Evolutionary conservation across 2,888 invertebrate species (phyloP).

Genomic region (Thereva nobilitata): DNA sequence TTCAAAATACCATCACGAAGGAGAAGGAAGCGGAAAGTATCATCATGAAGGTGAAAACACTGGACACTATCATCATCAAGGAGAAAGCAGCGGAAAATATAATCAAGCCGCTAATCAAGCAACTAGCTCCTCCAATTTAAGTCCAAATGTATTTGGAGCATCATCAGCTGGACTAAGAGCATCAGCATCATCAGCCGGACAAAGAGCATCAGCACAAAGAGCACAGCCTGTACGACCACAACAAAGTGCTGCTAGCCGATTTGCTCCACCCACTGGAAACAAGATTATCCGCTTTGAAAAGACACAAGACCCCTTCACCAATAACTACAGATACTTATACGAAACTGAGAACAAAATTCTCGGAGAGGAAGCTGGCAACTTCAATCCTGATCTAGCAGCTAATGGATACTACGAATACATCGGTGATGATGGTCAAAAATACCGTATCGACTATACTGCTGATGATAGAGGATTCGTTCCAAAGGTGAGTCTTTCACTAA

Average conservation of each 20-base stretch:
- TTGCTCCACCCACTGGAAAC: slow-evolving; percentile 40
- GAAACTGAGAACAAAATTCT: slow-evolving; percentile 62
- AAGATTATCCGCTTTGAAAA: slow-evolving; percentile 53
- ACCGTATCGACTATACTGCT: slow-evolving; percentile 58
- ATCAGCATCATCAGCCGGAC: no score
- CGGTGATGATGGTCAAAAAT: slow-evolving; percentile 61
- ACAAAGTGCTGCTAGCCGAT: slow-evolving; percentile 15
- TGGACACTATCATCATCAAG: slow-evolving; percentile 37
- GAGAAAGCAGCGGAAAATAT: no score
- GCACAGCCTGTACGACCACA: neutral
- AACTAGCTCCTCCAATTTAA: no score
- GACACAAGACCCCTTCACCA: slow-evolving; percentile 48
- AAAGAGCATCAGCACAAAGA: no score
- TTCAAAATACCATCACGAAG: slow-evolving; percentile 57
- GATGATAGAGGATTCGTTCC: slow-evolving; percentile 59
- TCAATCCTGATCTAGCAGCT: slow-evolving; percentile 61
- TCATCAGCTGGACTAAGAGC: no score
- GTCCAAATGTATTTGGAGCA: no score
- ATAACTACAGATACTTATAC: slow-evolving; percentile 48
- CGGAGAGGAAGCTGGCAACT: slow-evolving; percentile 59
- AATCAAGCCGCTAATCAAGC: no score
- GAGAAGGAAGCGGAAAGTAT: slow-evolving; percentile 52
- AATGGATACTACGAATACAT: slow-evolving; percentile 67
- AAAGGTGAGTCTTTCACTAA: slow-evolving; percentile 41
- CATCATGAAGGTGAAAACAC: slow-evolving; percentile 9